A percentile compares a stretch with the other conserved stretches of the same genome.
Conservation (phyloP, 2,888 invertebrate genomes). For the Sinhomidia bicolor region DNA sequence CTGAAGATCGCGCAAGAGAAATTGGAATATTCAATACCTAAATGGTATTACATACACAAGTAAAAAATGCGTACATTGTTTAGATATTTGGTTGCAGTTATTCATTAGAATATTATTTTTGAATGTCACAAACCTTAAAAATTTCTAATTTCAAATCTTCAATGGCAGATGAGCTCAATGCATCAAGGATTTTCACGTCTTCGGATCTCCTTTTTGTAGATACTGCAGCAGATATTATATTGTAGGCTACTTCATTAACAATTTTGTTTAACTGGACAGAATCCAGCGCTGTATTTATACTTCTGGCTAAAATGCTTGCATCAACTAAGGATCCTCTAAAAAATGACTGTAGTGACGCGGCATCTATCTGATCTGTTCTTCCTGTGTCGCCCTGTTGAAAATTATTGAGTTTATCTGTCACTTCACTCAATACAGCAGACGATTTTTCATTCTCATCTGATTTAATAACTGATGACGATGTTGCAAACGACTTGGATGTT, state of each 20-base stretch:
- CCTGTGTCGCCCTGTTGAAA: not conserved
- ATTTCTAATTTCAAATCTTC: conserved; percentile 64
- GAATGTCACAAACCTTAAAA: conserved; percentile 63
- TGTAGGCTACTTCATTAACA: conserved; percentile 43
- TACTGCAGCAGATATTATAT: conserved; percentile 37
- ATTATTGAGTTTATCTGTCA: not conserved
- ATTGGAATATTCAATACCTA: conserved; percentile 52
- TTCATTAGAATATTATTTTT: too few species aligned
- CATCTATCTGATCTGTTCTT: conserved; percentile 6
- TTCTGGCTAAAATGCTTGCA: conserved; percentile 6
- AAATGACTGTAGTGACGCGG: conserved; percentile 29
- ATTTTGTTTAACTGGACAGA: conserved; percentile 28
- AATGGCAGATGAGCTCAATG: not conserved
- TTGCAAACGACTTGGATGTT: not conserved
- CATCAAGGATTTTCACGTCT: not conserved
- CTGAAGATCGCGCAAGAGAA: conserved; percentile 4
- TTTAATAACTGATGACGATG: not conserved
- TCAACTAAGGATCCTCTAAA: conserved; percentile 37
- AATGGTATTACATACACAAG: too few species aligned
- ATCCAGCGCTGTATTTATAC: not conserved
- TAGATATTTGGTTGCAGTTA: too few species aligned
- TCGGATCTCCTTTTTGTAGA: conserved; percentile 32
- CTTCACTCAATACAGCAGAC: not conserved
- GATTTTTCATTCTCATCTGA: not conserved
- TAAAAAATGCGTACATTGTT: too few species aligned